Evolutionary conservation across 2,888 invertebrate species (phyloP).

Genomic region (Danaus chrysippus): DNA sequence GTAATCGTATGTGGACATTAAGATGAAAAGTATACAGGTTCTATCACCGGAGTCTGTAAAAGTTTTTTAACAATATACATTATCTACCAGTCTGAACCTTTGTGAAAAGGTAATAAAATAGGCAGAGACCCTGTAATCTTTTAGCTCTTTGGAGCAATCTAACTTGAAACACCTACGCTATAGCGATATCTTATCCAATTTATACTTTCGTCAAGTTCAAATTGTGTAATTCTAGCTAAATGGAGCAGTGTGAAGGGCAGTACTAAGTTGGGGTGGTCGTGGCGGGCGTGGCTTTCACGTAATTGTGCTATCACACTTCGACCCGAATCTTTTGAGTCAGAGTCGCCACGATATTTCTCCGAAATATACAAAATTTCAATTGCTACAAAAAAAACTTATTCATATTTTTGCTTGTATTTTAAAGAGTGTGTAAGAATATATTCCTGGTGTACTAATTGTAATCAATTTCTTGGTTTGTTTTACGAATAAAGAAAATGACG

Average conservation of each 20-base stretch:
- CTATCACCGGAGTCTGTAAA: background rate
- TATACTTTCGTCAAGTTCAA: constrained; percentile 11
- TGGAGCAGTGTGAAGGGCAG: constrained; percentile 5
- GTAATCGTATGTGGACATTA: too few relatives aligned
- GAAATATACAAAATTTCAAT: constrained; percentile 10
- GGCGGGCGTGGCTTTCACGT: constrained; percentile 50
- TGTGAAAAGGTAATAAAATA: background rate
- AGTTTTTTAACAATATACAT: background rate
- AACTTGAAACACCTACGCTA: constrained; percentile 9
- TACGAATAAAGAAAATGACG: too few relatives aligned
- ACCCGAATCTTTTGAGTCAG: constrained; percentile 47
- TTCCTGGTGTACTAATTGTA: too few relatives aligned
- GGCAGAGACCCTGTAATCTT: background rate
- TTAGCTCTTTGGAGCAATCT: constrained; percentile 4
- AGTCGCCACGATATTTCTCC: constrained; percentile 45
- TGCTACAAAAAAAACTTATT: too few relatives aligned
- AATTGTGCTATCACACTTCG: constrained; percentile 63
- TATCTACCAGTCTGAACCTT: background rate
- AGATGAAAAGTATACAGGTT: too few relatives aligned
- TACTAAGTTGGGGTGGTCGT: constrained; percentile 41
- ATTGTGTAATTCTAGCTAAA: constrained; percentile 14
- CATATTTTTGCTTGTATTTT: too few relatives aligned
- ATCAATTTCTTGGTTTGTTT: too few relatives aligned
- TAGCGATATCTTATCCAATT: constrained; percentile 7
- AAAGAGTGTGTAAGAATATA: too few relatives aligned